A percentile compares a stretch with the other conserved stretches of the same genome.
Evolutionary conservation across 1,140 invertebrate species (phyloP).

Genomic region (Arctopsyche grandis): DNA sequence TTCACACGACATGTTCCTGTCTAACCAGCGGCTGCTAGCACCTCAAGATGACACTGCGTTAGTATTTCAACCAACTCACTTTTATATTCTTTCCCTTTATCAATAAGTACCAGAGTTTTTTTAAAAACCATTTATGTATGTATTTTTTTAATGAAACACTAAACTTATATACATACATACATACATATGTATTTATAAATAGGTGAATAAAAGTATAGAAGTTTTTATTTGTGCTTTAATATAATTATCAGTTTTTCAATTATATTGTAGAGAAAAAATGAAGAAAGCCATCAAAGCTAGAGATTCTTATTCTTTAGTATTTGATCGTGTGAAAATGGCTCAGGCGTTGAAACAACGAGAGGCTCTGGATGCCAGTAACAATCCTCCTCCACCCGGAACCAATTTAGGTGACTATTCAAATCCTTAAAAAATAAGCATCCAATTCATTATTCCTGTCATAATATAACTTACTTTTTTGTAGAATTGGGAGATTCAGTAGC

Average conservation of each 20-base stretch:
- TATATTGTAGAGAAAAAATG: conserved; percentile 76
- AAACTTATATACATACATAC: too few relatives aligned
- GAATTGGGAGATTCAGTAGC: conserved; percentile 61
- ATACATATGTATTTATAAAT: too few relatives aligned
- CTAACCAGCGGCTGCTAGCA: conserved; percentile 89
- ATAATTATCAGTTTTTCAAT: neutral
- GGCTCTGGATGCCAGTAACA: conserved; percentile 66
- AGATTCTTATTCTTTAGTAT: conserved; percentile 88
- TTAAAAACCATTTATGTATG: too few relatives aligned
- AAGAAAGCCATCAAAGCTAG: conserved; percentile 81
- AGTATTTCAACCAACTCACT: too few relatives aligned
- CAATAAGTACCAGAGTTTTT: too few relatives aligned
- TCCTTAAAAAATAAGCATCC: neutral
- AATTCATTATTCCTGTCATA: conserved; percentile 14
- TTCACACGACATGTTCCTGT: conserved; percentile 97
- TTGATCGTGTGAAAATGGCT: conserved; percentile 81
- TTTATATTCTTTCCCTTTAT: too few relatives aligned
- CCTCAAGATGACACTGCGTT: conserved; percentile 84
- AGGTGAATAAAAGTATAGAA: too few relatives aligned
- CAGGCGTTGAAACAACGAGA: conserved; percentile 69
- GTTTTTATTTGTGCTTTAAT: too few relatives aligned
- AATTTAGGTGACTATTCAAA: conserved; percentile 59
- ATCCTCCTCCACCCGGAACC: conserved; percentile 64
- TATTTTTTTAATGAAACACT: too few relatives aligned
- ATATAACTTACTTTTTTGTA: conserved; percentile 45